phyloP scores from a whole-genome alignment of 2,888 invertebrate genomes.

The Xylocampa areola region DNA sequence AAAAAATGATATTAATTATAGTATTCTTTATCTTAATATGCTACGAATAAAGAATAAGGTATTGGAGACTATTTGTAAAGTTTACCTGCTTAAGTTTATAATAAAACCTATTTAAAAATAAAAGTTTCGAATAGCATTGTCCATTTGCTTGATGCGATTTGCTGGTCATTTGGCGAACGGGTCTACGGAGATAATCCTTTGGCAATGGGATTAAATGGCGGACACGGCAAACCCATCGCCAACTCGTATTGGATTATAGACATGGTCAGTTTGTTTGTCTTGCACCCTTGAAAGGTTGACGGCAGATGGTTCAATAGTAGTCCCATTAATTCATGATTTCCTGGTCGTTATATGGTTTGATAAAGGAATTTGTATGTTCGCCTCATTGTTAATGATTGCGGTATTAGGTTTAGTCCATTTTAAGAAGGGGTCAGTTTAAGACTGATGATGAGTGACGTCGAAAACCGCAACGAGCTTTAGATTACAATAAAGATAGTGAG shows the following conservation, averaged over 20 bases:
- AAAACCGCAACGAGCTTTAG: too few relatives aligned
- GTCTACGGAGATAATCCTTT: constrained; percentile 74
- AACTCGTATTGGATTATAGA: constrained; percentile 75
- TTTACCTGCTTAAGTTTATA: constrained; percentile 19
- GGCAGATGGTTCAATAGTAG: constrained; percentile 60
- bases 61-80: constrained; percentile 16
- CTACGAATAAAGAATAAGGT: too few relatives aligned
- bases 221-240: constrained; percentile 81
- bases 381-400: not conserved
- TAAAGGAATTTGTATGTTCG: not conserved
- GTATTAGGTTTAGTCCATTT: not conserved
- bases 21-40: too few relatives aligned
- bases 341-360: constrained; percentile 54
- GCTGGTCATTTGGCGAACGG: constrained; percentile 67
- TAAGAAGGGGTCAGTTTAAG: not conserved
- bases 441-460: too few relatives aligned
- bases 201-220: constrained; percentile 77
- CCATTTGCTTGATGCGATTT: constrained; percentile 44
- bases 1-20: too few relatives aligned
- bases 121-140: constrained; percentile 22
- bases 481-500: too few relatives aligned
- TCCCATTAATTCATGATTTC: constrained; percentile 49
- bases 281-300: constrained; percentile 57
- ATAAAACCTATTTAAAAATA: constrained; percentile 25
- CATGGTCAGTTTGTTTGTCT: constrained; percentile 65